phyloP scores from a whole-genome alignment of 2,888 invertebrate species.

The Caenorhabditis sp. region DNA sequence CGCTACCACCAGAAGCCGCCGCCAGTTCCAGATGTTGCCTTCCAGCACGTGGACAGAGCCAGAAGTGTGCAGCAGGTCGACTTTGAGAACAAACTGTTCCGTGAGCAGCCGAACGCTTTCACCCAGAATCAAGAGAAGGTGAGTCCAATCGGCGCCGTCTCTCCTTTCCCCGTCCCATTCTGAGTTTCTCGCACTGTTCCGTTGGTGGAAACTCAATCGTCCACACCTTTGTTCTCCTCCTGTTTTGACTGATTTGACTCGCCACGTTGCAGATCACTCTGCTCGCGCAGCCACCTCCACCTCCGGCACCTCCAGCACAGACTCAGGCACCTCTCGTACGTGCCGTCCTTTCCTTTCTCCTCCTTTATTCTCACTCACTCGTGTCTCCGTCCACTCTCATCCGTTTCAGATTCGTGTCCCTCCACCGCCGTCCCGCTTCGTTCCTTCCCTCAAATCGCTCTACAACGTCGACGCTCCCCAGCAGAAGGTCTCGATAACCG shows the following conservation, averaged over 20 bases:
- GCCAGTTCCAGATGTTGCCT: slow-evolving; percentile 20
- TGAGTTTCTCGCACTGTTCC: background rate
- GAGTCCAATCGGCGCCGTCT: background rate
- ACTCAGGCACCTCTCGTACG: slow-evolving; percentile 48
- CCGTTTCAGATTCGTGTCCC: slow-evolving; percentile 54
- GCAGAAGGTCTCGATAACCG: slow-evolving; percentile 21
- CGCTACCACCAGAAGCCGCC: slow-evolving; percentile 45
- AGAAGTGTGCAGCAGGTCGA: slow-evolving; percentile 41
- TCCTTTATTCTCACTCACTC: slow-evolving; percentile 1
- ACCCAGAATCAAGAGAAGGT: slow-evolving; percentile 55
- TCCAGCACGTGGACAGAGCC: slow-evolving; percentile 45
- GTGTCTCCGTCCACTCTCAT: slow-evolving; percentile 27
- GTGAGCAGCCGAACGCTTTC: slow-evolving; percentile 51
- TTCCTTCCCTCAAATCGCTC: slow-evolving; percentile 39
- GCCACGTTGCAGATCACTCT: slow-evolving; percentile 53
- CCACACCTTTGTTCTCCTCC: background rate
- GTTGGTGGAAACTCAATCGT: slow-evolving; percentile 23
- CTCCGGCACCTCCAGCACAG: slow-evolving; percentile 52
- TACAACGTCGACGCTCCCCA: slow-evolving; percentile 37
- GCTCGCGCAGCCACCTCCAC: slow-evolving; percentile 62
- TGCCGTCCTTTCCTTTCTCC: slow-evolving; percentile 6
- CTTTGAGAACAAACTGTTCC: slow-evolving; percentile 49
- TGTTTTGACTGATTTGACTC: background rate
- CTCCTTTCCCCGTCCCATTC: background rate
- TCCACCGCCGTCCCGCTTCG: slow-evolving; percentile 54